Percentiles rank a stretch among this genome's conserved stretches.
phyloP scores from a whole-genome alignment of 2,113 vertebrate genomes.

The Delphinapterus leucas region DNA sequence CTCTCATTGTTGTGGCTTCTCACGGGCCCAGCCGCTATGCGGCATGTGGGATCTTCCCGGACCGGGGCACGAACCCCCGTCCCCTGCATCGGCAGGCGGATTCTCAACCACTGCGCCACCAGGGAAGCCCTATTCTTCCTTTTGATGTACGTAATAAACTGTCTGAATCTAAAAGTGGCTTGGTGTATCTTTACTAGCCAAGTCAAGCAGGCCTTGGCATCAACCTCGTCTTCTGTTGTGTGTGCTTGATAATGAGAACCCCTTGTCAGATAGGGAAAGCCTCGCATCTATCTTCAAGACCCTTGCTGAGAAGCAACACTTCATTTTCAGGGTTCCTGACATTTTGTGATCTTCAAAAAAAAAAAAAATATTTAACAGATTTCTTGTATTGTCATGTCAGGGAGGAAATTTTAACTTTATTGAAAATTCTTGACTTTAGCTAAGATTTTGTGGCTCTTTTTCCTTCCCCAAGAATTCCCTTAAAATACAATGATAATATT shows the following conservation, averaged over 20 bases:
- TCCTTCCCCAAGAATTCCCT: background rate
- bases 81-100: too few species aligned
- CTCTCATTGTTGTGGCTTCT: too few species aligned
- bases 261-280: background rate
- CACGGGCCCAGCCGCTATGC: too few species aligned
- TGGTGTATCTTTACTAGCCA: fast-evolving
- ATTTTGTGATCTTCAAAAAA: background rate
- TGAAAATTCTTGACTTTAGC: background rate
- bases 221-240: background rate
- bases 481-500: background rate
- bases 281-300: background rate
- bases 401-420: background rate
- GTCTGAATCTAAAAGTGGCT: background rate
- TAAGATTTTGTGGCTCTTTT: background rate
- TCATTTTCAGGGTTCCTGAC: background rate
- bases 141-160: background rate
- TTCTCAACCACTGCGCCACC: too few species aligned
- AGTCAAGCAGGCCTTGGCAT: background rate
- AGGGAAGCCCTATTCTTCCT: background rate
- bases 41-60: too few species aligned
- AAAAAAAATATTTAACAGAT: background rate
- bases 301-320: background rate
- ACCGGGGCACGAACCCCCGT: fast-evolving
- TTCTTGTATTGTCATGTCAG: background rate
- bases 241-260: background rate